A percentile compares a stretch with the other conserved stretches of the same genome.
These are phyloP conservation scores for Drosophila grimshawi DNA, from an alignment of 1,140 invertebrate species.

Conservation along the genomic window DNA sequence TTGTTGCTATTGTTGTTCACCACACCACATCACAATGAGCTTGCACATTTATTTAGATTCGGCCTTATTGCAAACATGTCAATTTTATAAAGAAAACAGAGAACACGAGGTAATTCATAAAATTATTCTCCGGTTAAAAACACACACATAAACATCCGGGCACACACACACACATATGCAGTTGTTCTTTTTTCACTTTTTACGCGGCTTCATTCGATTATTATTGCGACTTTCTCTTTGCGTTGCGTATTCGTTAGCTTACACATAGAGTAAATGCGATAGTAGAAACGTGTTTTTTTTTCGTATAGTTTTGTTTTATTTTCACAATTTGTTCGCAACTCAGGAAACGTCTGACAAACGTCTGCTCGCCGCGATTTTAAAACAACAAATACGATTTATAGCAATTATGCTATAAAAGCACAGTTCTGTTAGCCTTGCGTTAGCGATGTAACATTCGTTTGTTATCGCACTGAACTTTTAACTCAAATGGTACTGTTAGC, in stretches of 20 bases:
- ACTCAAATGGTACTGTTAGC: slow-evolving; percentile 36
- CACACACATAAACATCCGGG: neutral
- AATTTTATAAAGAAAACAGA: slow-evolving; percentile 14
- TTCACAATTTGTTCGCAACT: slow-evolving; percentile 40
- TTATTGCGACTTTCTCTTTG: slow-evolving; percentile 49
- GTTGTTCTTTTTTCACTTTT: slow-evolving; percentile 24
- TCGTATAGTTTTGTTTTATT: slow-evolving; percentile 36
- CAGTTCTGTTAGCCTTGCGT: slow-evolving; percentile 27
- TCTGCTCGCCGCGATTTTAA: slow-evolving; percentile 45
- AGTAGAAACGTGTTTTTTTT: slow-evolving; percentile 32
- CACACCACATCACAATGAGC: slow-evolving; percentile 60
- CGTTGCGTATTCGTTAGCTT: slow-evolving; percentile 43
- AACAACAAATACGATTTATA: slow-evolving; percentile 48
- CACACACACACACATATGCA: slow-evolving; percentile 2
- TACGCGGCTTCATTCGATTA: slow-evolving; percentile 35
- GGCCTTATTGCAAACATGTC: slow-evolving; percentile 40
- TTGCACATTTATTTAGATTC: slow-evolving; percentile 60
- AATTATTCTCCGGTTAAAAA: slow-evolving; percentile 43
- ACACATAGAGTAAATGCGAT: slow-evolving; percentile 6
- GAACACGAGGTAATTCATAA: slow-evolving; percentile 17
- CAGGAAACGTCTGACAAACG: slow-evolving; percentile 32
- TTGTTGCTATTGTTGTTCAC: slow-evolving; percentile 42
- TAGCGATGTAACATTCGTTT: slow-evolving; percentile 8
- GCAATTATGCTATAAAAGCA: slow-evolving; percentile 36
- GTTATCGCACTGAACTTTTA: slow-evolving; percentile 28